Conservation (phyloP, 1,140 invertebrate species). For the Paramacrobiotus metropolitanus region DNA sequence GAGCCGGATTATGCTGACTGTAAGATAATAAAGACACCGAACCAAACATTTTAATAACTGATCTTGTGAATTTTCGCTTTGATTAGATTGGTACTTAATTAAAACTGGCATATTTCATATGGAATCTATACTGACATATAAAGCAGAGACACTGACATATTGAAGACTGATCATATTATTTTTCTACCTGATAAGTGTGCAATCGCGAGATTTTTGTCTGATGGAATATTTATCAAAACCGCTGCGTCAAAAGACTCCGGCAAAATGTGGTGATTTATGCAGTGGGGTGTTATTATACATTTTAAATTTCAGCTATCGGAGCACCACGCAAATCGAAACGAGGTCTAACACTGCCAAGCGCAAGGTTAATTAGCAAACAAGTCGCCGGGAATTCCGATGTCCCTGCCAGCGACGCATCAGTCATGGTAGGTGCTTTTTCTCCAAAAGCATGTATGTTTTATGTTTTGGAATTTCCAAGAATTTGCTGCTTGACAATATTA, state of each 20-base stretch:
- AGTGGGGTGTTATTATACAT: not conserved
- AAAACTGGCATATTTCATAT: no score
- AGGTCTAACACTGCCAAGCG: not conserved
- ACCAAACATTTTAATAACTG: not conserved
- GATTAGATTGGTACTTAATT: not conserved
- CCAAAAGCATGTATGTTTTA: not conserved
- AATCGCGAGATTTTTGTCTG: not conserved
- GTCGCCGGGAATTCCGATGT: not conserved
- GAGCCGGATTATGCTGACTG: conserved; percentile 2
- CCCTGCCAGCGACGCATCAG: not conserved
- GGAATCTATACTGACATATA: no score
- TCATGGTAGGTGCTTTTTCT: not conserved
- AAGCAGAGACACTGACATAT: no score
- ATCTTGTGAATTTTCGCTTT: not conserved
- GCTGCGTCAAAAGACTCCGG: not conserved
- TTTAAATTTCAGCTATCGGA: not conserved
- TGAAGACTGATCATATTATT: no score
- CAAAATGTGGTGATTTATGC: no score
- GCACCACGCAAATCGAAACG: not conserved
- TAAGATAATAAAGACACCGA: not conserved
- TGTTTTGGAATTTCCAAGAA: not conserved
- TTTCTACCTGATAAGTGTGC: no score
- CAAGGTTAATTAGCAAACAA: not conserved
- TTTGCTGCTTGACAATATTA: not conserved
- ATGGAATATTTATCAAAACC: not conserved